Percentiles rank a stretch among this genome's conserved stretches.
phyloP scores from a whole-genome alignment of 2,888 invertebrate species.

The Oxyteleia sp. region DNA sequence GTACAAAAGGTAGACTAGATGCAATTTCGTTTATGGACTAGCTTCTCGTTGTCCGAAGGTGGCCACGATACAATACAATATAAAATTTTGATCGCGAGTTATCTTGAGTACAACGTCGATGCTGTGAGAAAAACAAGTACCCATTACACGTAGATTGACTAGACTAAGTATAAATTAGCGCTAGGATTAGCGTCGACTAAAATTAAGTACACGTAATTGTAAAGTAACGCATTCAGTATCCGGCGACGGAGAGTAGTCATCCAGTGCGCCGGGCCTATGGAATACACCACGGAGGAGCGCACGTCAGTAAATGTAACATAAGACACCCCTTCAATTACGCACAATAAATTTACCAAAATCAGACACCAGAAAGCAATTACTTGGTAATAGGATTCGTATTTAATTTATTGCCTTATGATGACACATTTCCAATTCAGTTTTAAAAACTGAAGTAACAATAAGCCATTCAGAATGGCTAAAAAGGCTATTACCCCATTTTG shows the following conservation, averaged over 20 bases:
- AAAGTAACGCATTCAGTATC: conserved; percentile 61
- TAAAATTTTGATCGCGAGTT: conserved; percentile 53
- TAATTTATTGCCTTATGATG: too few relatives aligned
- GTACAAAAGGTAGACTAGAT: conserved; percentile 49
- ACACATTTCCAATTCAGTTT: too few relatives aligned
- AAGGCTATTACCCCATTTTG: too few relatives aligned
- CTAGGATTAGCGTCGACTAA: conserved; percentile 67
- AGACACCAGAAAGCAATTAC: too few relatives aligned
- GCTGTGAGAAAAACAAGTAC: conserved; percentile 64
- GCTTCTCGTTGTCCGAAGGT: conserved; percentile 12
- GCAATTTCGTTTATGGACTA: conserved; percentile 40
- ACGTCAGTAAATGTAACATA: conserved; percentile 26
- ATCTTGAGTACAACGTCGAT: conserved; percentile 64
- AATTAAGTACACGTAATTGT: conserved; percentile 67
- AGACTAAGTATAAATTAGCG: conserved; percentile 70
- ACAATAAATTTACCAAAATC: not conserved
- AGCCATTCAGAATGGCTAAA: too few relatives aligned
- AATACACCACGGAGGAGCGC: conserved; percentile 43
- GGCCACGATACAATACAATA: conserved; percentile 1
- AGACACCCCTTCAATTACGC: not conserved
- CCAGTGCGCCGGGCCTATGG: conserved; percentile 47
- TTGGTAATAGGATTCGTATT: too few relatives aligned
- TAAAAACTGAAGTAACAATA: too few relatives aligned
- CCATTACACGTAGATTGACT: conserved; percentile 68
- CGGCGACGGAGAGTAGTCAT: conserved; percentile 60